phyloP scores from a whole-genome alignment of 92 coral and sea anemone species.

The Hydrozoanthus gracilis region DNA sequence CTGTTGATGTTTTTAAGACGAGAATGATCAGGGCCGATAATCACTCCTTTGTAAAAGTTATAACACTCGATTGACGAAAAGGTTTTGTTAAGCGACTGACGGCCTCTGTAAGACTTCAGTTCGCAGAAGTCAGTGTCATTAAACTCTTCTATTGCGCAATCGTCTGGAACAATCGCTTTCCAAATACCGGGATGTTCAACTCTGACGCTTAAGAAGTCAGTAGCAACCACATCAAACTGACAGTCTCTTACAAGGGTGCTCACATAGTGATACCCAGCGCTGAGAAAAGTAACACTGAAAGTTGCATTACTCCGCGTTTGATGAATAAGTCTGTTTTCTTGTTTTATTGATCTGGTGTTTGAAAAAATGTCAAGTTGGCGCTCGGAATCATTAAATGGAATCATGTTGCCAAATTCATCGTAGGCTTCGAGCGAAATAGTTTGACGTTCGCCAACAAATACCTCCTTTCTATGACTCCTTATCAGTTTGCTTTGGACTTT shows the following conservation, averaged over 20 bases:
- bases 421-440: background rate
- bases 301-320: background rate
- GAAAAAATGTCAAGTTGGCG: slow-evolving; percentile 6
- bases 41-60: background rate
- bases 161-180: background rate
- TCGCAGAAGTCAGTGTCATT: background rate
- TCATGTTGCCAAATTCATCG: slow-evolving; percentile 20
- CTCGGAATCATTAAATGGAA: slow-evolving; percentile 9
- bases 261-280: slow-evolving; percentile 3
- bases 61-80: slow-evolving; percentile 20
- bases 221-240: background rate
- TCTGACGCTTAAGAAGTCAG: background rate
- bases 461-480: background rate
- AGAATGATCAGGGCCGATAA: slow-evolving; percentile 45
- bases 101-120: background rate
- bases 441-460: slow-evolving; percentile 8
- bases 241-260: slow-evolving; percentile 1
- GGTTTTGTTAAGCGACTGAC: background rate
- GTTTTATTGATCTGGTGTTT: slow-evolving; percentile 18
- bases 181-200: background rate
- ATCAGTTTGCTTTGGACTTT: background rate
- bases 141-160: background rate
- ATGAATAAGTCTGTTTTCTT: background rate
- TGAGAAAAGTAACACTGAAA: slow-evolving; percentile 20
- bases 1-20: slow-evolving; percentile 48